phyloP scores from a whole-genome alignment of 2,113 vertebrate genomes.

The Podiceps cristatus region DNA sequence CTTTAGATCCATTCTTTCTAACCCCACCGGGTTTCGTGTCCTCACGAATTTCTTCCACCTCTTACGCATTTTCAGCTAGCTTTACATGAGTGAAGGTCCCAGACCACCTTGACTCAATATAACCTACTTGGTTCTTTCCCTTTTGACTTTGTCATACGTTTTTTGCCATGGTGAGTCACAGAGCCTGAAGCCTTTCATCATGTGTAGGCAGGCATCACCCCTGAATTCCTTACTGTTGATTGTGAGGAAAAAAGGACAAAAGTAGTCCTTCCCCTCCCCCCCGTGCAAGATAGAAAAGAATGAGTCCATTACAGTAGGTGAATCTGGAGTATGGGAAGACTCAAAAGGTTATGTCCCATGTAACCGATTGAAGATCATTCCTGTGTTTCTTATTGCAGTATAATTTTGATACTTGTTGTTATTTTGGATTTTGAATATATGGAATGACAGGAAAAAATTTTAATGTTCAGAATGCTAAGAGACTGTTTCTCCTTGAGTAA shows the following conservation, averaged over 20 bases:
- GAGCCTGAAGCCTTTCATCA: not conserved
- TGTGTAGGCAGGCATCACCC: rapidly evolving
- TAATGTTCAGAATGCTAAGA: not conserved
- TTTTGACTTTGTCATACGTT: not conserved
- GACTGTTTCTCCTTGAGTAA: not conserved
- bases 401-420: not conserved
- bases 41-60: not conserved
- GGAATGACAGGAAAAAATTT: not conserved
- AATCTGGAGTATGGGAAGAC: not conserved
- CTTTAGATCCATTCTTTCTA: not conserved
- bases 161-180: not conserved
- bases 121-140: not conserved
- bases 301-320: not conserved
- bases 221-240: not conserved
- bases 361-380: not conserved
- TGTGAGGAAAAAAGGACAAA: not conserved
- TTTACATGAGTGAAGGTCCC: not conserved
- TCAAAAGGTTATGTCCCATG: not conserved
- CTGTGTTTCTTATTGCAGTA: not conserved
- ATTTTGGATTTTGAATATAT: not conserved
- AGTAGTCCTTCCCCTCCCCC: too few species aligned
- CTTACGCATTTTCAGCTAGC: not conserved
- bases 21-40: not conserved
- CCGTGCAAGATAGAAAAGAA: not conserved
- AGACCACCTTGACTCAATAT: not conserved